A percentile compares a stretch with the other conserved stretches of the same genome.
These are phyloP conservation scores for Yponomeuta evonymella DNA, from an alignment of 2,888 invertebrate genomes.

Conservation along the genomic window DNA sequence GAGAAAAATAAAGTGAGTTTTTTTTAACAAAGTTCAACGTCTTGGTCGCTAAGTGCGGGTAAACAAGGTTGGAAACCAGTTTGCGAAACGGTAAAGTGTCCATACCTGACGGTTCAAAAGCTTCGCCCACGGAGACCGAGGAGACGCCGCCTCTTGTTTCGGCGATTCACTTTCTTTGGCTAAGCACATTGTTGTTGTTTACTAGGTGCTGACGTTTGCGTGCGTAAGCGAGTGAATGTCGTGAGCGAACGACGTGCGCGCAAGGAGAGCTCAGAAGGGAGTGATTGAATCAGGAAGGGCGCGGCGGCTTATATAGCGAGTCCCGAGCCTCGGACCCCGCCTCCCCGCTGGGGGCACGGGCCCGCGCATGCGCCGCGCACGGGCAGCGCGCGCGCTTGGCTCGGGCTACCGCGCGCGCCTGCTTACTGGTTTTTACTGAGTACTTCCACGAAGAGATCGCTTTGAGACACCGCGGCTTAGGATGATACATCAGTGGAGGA, in stretches of 20 bases:
- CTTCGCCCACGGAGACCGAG: slow-evolving; percentile 76
- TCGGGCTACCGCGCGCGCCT: slow-evolving; percentile 68
- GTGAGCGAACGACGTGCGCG: slow-evolving; percentile 49
- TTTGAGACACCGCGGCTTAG: slow-evolving; percentile 48
- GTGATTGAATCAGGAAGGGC: slow-evolving; percentile 69
- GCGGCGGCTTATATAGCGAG: slow-evolving; percentile 52
- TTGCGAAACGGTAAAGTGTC: slow-evolving; percentile 21
- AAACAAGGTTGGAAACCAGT: slow-evolving; percentile 12
- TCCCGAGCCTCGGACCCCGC: slow-evolving; percentile 26
- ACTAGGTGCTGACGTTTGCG: neutral
- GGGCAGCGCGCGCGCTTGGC: slow-evolving; percentile 48
- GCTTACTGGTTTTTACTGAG: slow-evolving; percentile 60
- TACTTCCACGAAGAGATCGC: slow-evolving; percentile 64
- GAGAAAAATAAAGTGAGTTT: neutral
- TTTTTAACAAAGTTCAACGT: neutral
- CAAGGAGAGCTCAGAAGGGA: slow-evolving; percentile 59
- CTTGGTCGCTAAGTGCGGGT: slow-evolving; percentile 3
- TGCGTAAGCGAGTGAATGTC: neutral
- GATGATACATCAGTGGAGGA: neutral
- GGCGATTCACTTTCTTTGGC: slow-evolving; percentile 67
- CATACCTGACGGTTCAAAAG: slow-evolving; percentile 75
- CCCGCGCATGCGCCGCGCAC: slow-evolving; percentile 43
- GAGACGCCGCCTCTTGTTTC: slow-evolving; percentile 59
- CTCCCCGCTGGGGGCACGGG: slow-evolving; percentile 31
- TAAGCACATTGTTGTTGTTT: slow-evolving; percentile 71